Evolutionary conservation across 2,888 invertebrate genomes (phyloP).

Genomic region (Hirtodrosophila trivittata): DNA sequence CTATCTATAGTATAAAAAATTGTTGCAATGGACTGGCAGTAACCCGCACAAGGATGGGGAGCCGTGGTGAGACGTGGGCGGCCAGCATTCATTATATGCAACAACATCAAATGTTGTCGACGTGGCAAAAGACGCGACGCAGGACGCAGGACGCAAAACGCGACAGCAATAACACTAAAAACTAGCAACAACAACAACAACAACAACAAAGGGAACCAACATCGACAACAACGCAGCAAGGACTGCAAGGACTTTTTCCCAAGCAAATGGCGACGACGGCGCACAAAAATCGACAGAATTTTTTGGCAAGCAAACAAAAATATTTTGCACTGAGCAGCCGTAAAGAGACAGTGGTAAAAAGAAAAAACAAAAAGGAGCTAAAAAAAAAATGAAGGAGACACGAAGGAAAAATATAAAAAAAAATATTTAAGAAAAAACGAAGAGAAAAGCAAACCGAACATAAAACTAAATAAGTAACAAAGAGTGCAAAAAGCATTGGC

Average conservation of each 20-base stretch:
- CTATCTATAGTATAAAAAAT: slow-evolving; percentile 71
- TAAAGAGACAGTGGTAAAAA: slow-evolving; percentile 49
- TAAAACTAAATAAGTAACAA: slow-evolving; percentile 67
- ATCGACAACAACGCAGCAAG: slow-evolving; percentile 16
- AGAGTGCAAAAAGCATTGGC: slow-evolving; percentile 45
- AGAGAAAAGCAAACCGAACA: slow-evolving; percentile 39
- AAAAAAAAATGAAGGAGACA: slow-evolving; percentile 6
- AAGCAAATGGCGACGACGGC: slow-evolving; percentile 51
- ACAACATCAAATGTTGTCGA: slow-evolving; percentile 77
- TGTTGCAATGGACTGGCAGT: slow-evolving; percentile 43
- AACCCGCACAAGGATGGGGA: background rate
- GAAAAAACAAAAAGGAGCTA: slow-evolving; percentile 27
- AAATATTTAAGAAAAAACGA: slow-evolving; percentile 8
- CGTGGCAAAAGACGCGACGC: slow-evolving; percentile 73
- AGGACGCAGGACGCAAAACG: slow-evolving; percentile 49
- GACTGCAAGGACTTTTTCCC: slow-evolving; percentile 48
- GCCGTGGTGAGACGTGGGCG: slow-evolving; percentile 34
- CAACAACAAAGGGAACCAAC: slow-evolving; percentile 33
- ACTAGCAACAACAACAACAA: slow-evolving; percentile 55
- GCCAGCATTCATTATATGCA: slow-evolving; percentile 74
- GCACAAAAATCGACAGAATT: slow-evolving; percentile 65
- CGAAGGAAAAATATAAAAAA: background rate
- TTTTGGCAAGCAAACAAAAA: slow-evolving; percentile 72
- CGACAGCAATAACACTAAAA: slow-evolving; percentile 76
- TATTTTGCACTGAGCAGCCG: slow-evolving; percentile 69